Evolutionary conservation across 2,113 vertebrate species (phyloP), one percentile per base, ranked within the genome.

Genomic region (Genyomyrus donnyi): DNA sequence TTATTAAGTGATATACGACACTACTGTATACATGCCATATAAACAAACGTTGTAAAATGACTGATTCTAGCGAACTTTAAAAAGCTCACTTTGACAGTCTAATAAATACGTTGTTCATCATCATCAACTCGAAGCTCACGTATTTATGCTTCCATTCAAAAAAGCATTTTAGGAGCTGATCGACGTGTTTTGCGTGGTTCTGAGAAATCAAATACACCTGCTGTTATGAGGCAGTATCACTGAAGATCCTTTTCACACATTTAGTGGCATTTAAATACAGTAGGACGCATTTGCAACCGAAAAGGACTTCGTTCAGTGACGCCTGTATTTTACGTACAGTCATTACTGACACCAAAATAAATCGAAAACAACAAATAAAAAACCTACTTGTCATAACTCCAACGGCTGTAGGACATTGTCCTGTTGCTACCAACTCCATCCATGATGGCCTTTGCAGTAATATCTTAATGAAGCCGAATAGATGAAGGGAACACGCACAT

Each of bases 381-480:
- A 84, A 39, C 50, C 21, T 97, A 97, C 97, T 96, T 96, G 95
- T 96, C 96, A 62, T 90, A 90, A 96, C 97, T 97, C 97, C 97
- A 97, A 92, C 97, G 95, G 93, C 96, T 97, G 94, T 97, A 97
- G 89, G 96, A 96, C 95, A 97, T 95, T 90, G 94, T 95, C 92
- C 94, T 96, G 93, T 94, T 96, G 95, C 95, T 94, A 94, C 95
- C 84, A 62, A 92, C 94, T 92, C 95, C 92, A 86, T 96, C 95
- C 96, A 97, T 97, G 56, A 52, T 66, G 46, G 85, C 19, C 21
- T 58, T 89, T 58, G 50, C 77, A 42, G 56, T 27, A 58, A 21
- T n/a, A 27, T 46, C 49, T 87, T 45, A 84, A 58, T 70, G 46
- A 85, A 53, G 50, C 21, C 24, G 48, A 86, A 27, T 31, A 27